phyloP scores from a whole-genome alignment of 1,140 invertebrate species.

The Dendrolimus punctatus region DNA sequence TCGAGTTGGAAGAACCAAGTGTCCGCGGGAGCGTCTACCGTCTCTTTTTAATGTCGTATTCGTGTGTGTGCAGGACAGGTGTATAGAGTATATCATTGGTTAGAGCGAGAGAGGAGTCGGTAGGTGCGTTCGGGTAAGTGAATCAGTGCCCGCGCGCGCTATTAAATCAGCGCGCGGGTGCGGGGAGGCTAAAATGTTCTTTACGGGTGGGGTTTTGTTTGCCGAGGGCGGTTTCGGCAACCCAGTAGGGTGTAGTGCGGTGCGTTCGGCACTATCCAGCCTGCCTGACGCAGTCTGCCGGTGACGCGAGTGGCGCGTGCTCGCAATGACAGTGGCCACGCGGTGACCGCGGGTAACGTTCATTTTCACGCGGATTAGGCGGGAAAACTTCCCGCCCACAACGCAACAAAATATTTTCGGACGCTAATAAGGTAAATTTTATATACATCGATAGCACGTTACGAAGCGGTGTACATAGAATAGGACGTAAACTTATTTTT shows the following conservation, averaged over 20 bases:
- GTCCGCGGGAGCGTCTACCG: slow-evolving; percentile 37
- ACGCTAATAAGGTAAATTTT: slow-evolving; percentile 64
- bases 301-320: slow-evolving; percentile 33
- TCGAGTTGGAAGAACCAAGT: slow-evolving; percentile 62
- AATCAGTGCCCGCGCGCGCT: slow-evolving; percentile 69
- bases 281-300: slow-evolving; percentile 19
- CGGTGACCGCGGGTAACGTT: slow-evolving; percentile 49
- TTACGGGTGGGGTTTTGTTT: slow-evolving; percentile 69
- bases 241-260: slow-evolving; percentile 25
- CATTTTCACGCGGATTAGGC: slow-evolving; percentile 46
- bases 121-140: slow-evolving; percentile 67
- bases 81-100: slow-evolving; percentile 9
- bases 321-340: slow-evolving; percentile 37
- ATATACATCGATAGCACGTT: slow-evolving; percentile 4
- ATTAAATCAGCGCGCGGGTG: slow-evolving; percentile 68
- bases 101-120: slow-evolving; percentile 40
- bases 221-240: slow-evolving; percentile 64
- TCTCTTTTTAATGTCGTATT: slow-evolving; percentile 37
- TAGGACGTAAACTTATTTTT: too few relatives aligned
- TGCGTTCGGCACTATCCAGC: slow-evolving; percentile 14
- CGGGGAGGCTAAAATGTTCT: slow-evolving; percentile 63
- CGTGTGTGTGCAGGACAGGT: slow-evolving; percentile 18
- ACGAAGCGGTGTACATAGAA: neutral
- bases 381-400: slow-evolving; percentile 66
- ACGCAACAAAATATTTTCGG: slow-evolving; percentile 66